Conservation (phyloP, 2,888 invertebrate genomes). For the Drosophila buzzatii region DNA sequence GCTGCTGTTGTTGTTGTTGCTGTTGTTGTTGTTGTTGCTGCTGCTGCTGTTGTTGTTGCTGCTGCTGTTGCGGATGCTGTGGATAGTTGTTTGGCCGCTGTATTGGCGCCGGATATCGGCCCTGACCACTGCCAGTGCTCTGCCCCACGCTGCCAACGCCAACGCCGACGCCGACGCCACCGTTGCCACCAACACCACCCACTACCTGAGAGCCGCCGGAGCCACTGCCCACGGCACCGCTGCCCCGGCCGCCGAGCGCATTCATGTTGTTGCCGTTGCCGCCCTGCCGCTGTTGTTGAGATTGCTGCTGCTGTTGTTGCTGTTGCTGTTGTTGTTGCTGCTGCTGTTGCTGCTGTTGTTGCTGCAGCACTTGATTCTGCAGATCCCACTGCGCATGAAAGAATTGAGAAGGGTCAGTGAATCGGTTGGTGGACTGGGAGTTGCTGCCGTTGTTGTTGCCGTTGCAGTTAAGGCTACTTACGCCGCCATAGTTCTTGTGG, state of each 20-base stretch:
- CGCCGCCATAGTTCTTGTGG: slow-evolving; percentile 85
- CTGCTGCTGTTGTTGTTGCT: slow-evolving; percentile 73
- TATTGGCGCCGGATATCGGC: slow-evolving; percentile 85
- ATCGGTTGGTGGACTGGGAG: slow-evolving; percentile 9
- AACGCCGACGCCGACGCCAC: slow-evolving; percentile 73
- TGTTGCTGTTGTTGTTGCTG: slow-evolving; percentile 61
- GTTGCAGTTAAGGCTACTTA: slow-evolving; percentile 70
- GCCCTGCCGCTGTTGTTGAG: slow-evolving; percentile 63
- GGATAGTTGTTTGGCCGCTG: slow-evolving; percentile 85
- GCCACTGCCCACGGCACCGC: slow-evolving; percentile 63
- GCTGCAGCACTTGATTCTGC: slow-evolving; percentile 83
- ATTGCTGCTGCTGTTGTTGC: slow-evolving; percentile 22
- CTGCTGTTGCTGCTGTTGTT: slow-evolving; percentile 85
- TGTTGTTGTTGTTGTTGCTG: slow-evolving; percentile 75
- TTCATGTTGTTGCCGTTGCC: slow-evolving; percentile 66
- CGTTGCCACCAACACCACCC: slow-evolving; percentile 58
- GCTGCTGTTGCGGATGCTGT: slow-evolving; percentile 82
- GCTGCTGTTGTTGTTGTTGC: slow-evolving; percentile 70
- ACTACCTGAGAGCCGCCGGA: slow-evolving; percentile 61
- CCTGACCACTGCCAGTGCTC: slow-evolving; percentile 77
- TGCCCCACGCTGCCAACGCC: slow-evolving; percentile 76
- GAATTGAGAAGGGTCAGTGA: slow-evolving; percentile 20
- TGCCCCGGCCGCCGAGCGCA: slow-evolving; percentile 66
- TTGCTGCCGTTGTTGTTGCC: slow-evolving; percentile 9
- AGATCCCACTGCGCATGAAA: slow-evolving; percentile 82